Percentiles rank a stretch among this genome's conserved stretches.
These are phyloP conservation scores for Apotomis turbidana DNA, from an alignment of 2,888 invertebrate genomes.

Conservation along the genomic window DNA sequence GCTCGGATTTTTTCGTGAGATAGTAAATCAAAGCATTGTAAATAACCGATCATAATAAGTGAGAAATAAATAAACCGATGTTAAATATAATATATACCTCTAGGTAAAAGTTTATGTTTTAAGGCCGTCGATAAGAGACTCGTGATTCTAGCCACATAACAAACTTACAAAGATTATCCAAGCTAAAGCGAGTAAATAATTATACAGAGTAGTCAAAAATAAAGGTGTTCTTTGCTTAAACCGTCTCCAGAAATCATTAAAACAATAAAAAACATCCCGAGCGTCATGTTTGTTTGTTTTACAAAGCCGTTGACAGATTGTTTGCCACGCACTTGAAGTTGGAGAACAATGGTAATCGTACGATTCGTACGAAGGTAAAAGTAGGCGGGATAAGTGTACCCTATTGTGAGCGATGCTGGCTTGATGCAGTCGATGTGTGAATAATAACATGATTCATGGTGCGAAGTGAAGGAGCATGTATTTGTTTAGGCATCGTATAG, in stretches of 20 bases:
- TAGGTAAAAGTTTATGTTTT: too few relatives aligned
- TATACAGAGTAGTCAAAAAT: too few relatives aligned
- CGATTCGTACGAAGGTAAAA: constrained; percentile 20
- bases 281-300: constrained; percentile 22
- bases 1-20: too few relatives aligned
- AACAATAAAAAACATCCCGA: constrained; percentile 20
- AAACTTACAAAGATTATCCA: too few relatives aligned
- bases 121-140: too few relatives aligned
- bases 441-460: not conserved
- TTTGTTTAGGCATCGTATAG: too few relatives aligned
- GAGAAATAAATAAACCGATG: too few relatives aligned
- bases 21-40: too few relatives aligned
- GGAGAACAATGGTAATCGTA: constrained; percentile 34
- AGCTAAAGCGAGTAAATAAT: too few relatives aligned
- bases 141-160: too few relatives aligned
- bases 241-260: not conserved
- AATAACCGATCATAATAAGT: too few relatives aligned
- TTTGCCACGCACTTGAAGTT: not conserved
- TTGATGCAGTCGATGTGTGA: not conserved
- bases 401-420: constrained; percentile 13
- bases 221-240: not conserved
- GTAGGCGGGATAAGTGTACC: constrained; percentile 1
- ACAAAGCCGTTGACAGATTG: constrained; percentile 31
- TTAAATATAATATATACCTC: too few relatives aligned
- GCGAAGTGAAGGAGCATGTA: not conserved